Conservation (phyloP, 2,797 vertebrate species). For the Tapera naevia region DNA sequence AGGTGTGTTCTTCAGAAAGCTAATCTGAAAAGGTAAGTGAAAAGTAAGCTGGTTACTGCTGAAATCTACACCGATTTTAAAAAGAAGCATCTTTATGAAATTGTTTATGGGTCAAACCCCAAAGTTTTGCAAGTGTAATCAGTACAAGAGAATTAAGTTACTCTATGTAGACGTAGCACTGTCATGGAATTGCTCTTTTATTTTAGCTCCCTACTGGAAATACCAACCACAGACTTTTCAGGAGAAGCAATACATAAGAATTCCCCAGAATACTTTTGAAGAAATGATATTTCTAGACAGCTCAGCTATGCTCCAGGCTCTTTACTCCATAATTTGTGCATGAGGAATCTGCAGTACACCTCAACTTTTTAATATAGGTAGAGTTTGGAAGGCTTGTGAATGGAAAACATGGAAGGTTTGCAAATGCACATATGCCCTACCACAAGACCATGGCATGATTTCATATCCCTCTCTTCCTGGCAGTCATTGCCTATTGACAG, state of each 20-base stretch:
- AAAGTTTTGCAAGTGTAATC: background rate
- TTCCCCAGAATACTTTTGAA: background rate
- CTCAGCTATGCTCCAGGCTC: background rate
- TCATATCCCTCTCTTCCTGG: background rate
- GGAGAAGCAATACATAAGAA: background rate
- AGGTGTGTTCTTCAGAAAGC: background rate
- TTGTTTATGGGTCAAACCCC: background rate
- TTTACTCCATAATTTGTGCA: background rate
- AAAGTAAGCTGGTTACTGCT: background rate
- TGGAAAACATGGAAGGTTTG: background rate
- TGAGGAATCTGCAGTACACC: background rate
- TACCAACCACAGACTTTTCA: background rate
- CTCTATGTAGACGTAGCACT: background rate
- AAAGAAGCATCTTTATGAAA: background rate
- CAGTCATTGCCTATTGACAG: background rate
- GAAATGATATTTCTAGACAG: background rate
- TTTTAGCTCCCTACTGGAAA: background rate
- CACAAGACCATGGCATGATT: background rate
- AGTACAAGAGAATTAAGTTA: background rate
- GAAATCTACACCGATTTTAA: background rate
- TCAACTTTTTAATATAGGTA: background rate
- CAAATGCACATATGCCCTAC: background rate
- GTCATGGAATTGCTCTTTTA: background rate
- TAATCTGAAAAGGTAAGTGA: background rate
- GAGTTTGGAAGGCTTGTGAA: background rate